Evolutionary conservation across 2,797 vertebrate species (phyloP).

Genomic region (Phoeniculus purpureus): DNA sequence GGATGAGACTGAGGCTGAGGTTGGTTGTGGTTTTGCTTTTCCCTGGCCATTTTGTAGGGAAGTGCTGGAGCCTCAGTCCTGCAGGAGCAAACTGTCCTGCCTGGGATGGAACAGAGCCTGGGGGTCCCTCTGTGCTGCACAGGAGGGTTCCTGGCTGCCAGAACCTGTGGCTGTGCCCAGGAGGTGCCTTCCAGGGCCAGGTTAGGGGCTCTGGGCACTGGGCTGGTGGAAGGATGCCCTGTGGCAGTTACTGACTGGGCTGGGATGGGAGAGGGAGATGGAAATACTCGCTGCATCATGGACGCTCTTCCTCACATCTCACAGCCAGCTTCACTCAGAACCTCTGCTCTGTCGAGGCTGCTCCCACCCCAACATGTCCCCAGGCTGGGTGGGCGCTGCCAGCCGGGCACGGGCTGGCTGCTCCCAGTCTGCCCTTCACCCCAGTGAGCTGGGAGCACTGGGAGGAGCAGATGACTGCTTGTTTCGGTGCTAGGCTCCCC

Average conservation of each 20-base stretch:
- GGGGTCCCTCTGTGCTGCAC: too few relatives aligned
- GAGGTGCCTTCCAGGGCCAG: neutral
- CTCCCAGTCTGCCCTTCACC: neutral
- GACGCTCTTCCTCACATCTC: neutral
- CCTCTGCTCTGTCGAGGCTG: neutral
- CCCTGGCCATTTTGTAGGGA: neutral
- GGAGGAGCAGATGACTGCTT: neutral
- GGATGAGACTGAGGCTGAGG: too few relatives aligned
- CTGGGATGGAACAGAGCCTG: too few relatives aligned
- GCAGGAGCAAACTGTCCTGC: neutral
- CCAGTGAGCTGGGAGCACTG: neutral
- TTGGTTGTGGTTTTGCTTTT: neutral
- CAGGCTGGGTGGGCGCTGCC: too few relatives aligned
- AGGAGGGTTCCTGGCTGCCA: neutral
- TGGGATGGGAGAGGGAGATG: neutral
- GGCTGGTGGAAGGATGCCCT: neutral
- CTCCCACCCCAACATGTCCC: neutral
- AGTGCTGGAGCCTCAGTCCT: neutral
- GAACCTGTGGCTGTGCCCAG: neutral
- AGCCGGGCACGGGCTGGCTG: rapidly evolving
- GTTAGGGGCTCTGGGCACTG: neutral
- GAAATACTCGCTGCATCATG: neutral
- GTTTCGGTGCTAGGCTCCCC: neutral
- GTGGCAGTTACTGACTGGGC: rapidly evolving
- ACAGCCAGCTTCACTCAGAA: neutral